phyloP scores from a whole-genome alignment of 2,888 invertebrate species.

The Nephrocerus scutellatus region DNA sequence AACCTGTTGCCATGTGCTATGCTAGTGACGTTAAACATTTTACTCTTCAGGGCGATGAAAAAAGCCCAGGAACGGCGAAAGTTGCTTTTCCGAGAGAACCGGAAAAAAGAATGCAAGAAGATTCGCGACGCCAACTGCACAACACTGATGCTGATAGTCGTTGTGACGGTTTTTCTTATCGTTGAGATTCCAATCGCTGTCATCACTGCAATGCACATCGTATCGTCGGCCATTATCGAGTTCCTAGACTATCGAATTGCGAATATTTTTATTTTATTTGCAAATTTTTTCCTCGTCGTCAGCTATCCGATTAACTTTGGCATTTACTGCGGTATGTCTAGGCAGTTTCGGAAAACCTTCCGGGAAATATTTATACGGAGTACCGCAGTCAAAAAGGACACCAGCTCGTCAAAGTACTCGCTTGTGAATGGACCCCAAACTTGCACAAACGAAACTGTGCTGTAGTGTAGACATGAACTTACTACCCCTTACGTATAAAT shows the following conservation, averaged over 20 bases:
- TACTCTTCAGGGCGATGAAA: slow-evolving; percentile 79
- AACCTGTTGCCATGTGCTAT: slow-evolving; percentile 84
- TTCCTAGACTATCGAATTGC: slow-evolving; percentile 72
- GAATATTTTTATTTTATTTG: slow-evolving; percentile 69
- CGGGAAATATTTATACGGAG: slow-evolving; percentile 65
- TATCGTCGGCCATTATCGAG: slow-evolving; percentile 64
- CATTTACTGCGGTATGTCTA: slow-evolving; percentile 93
- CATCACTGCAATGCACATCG: slow-evolving; percentile 74
- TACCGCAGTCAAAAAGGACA: slow-evolving; percentile 54
- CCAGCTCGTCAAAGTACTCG: slow-evolving; percentile 70
- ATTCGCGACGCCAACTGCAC: slow-evolving; percentile 71
- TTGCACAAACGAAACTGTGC: slow-evolving; percentile 76
- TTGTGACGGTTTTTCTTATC: slow-evolving; percentile 74
- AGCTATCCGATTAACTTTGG: slow-evolving; percentile 92
- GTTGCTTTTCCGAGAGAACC: slow-evolving; percentile 68
- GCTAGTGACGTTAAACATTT: slow-evolving; percentile 78
- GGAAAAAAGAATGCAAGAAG: slow-evolving; percentile 71
- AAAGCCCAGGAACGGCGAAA: slow-evolving; percentile 73
- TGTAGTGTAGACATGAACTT: slow-evolving; percentile 34
- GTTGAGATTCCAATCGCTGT: slow-evolving; percentile 80
- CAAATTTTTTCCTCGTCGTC: slow-evolving; percentile 85
- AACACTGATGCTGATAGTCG: slow-evolving; percentile 79
- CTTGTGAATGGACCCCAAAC: slow-evolving; percentile 75
- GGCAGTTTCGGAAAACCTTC: slow-evolving; percentile 90
- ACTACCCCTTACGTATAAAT: slow-evolving; percentile 15